phyloP scores from a whole-genome alignment of 2,797 vertebrate species.

The Vipera ursinii region DNA sequence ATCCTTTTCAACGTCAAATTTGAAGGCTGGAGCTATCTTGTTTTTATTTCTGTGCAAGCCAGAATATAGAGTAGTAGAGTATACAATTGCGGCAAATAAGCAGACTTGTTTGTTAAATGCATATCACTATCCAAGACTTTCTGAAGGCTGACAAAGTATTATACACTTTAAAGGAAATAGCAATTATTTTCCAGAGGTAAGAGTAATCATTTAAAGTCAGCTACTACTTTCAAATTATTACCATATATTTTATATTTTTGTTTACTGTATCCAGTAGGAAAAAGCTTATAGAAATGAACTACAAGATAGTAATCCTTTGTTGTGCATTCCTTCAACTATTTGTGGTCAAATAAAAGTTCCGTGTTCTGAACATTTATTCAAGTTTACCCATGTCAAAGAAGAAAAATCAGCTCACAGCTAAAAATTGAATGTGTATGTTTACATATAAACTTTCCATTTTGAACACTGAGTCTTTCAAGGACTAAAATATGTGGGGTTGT shows the following conservation, averaged over 20 bases:
- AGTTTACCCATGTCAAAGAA: not conserved
- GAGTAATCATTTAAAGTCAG: slow-evolving; percentile 26
- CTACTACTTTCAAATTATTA: slow-evolving; percentile 65
- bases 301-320: not conserved
- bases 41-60: not conserved
- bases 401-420: not conserved
- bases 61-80: not conserved
- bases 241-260: slow-evolving; percentile 42
- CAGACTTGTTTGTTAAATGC: not conserved
- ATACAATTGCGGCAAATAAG: not conserved
- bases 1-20: not conserved
- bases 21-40: not conserved
- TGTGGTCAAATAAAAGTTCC: not conserved
- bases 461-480: slow-evolving; percentile 3
- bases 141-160: not conserved
- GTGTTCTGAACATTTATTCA: slow-evolving; percentile 5
- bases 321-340: not conserved
- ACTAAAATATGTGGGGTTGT: not conserved
- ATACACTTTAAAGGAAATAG: not conserved
- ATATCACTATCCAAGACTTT: not conserved
- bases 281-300: not conserved
- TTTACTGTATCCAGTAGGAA: slow-evolving; percentile 42
- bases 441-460: not conserved
- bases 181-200: not conserved
- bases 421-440: not conserved